Percentiles rank a stretch among this genome's conserved stretches.
phyloP scores from a whole-genome alignment of 2,113 vertebrate genomes.

The Colius striatus region DNA sequence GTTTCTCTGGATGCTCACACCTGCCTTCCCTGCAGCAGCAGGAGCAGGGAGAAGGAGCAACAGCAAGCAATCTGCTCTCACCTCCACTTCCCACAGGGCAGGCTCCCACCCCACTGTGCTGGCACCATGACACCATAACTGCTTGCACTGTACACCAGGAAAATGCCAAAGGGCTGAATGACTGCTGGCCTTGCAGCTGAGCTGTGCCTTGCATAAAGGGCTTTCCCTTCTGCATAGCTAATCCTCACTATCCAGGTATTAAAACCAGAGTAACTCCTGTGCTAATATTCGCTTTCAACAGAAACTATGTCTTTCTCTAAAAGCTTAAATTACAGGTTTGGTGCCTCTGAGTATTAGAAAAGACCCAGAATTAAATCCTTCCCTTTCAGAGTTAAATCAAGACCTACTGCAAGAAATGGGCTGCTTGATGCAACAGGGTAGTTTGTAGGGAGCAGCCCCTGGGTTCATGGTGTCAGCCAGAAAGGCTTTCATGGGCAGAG shows the following conservation, averaged over 20 bases:
- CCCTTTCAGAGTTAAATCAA: neutral
- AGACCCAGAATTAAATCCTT: constrained; percentile 10
- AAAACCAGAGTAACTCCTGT: neutral
- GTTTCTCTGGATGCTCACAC: neutral
- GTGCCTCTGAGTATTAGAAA: neutral
- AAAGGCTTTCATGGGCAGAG: neutral
- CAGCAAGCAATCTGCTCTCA: neutral
- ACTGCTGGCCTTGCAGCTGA: neutral
- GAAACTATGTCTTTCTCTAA: neutral
- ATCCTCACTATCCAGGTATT: neutral
- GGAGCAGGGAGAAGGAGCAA: neutral
- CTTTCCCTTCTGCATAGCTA: neutral
- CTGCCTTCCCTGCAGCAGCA: neutral
- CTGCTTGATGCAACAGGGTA: neutral
- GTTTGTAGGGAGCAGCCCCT: neutral
- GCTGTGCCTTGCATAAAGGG: rapidly evolving
- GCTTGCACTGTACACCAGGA: neutral
- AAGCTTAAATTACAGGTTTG: constrained; percentile 42
- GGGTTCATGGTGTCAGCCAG: neutral
- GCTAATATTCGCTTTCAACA: neutral
- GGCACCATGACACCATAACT: rapidly evolving
- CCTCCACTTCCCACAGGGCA: rapidly evolving
- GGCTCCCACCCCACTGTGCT: rapidly evolving
- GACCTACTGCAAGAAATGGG: neutral
- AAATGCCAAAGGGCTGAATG: neutral